These are phyloP conservation scores for Drosophila mercatorum DNA, from an alignment of 2,888 invertebrate genomes.

Conservation along the genomic window DNA sequence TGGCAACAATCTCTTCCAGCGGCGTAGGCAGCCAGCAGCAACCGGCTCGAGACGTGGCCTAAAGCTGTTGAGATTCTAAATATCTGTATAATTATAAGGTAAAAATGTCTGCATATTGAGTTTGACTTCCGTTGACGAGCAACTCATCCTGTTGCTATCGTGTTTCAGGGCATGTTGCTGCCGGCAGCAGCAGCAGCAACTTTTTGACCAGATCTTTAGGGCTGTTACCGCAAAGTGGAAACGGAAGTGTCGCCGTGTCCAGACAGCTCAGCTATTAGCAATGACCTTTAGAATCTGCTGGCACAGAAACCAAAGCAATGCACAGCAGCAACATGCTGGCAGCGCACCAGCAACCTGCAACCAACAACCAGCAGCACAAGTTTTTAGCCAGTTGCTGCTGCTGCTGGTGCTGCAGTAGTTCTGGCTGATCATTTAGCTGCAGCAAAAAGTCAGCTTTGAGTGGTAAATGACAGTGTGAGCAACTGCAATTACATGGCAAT, in stretches of 20 bases:
- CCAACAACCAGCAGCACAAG: slow-evolving; percentile 47
- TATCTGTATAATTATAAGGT: slow-evolving; percentile 25
- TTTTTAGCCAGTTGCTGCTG: slow-evolving; percentile 51
- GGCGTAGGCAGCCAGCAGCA: slow-evolving; percentile 8
- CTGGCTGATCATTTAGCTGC: slow-evolving; percentile 53
- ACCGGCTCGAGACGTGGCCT: slow-evolving; percentile 26
- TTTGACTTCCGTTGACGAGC: slow-evolving; percentile 64
- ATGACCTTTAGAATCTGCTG: slow-evolving; percentile 72
- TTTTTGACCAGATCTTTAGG: slow-evolving; percentile 49
- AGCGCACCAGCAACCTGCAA: slow-evolving; percentile 4
- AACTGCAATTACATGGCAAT: slow-evolving; percentile 66
- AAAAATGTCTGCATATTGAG: slow-evolving; percentile 38
- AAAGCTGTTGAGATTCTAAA: slow-evolving; percentile 25
- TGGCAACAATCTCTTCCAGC: slow-evolving; percentile 43
- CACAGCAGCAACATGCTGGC: slow-evolving; percentile 7
- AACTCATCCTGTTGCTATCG: slow-evolving; percentile 65
- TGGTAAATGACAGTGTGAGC: slow-evolving; percentile 73
- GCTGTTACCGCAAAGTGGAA: slow-evolving; percentile 78
- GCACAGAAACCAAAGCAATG: slow-evolving; percentile 76
- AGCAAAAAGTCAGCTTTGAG: slow-evolving; percentile 67
- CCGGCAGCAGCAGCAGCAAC: slow-evolving; percentile 1
- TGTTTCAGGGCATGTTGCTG: slow-evolving; percentile 45
- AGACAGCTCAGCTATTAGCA: slow-evolving; percentile 58
- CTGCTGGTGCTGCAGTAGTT: neutral
- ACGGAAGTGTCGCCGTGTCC: slow-evolving; percentile 76